Evolutionary conservation across 2,888 invertebrate genomes (phyloP).

Genomic region (Dione vanillae): DNA sequence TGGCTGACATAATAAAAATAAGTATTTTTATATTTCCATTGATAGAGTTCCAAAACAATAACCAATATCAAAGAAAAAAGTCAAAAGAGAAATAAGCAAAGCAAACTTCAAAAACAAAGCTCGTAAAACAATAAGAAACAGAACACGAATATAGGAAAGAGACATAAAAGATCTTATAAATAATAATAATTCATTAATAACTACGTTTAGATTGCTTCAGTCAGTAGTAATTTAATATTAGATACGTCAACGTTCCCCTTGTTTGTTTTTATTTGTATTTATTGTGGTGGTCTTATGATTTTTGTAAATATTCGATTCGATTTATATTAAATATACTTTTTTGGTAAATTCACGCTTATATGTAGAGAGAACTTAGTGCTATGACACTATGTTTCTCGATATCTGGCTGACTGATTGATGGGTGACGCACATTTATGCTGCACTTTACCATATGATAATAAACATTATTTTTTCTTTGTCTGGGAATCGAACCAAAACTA

Average conservation of each 20-base stretch:
- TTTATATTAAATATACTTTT: no score
- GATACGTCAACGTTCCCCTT: background rate
- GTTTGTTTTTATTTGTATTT: background rate
- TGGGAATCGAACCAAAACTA: no score
- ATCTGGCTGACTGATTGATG: no score
- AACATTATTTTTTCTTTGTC: no score
- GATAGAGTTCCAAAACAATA: conserved; percentile 19
- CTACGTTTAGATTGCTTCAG: background rate
- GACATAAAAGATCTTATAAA: conserved; percentile 50
- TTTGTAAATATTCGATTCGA: background rate
- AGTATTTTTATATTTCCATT: conserved; percentile 16
- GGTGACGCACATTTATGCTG: no score
- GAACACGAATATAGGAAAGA: conserved; percentile 64
- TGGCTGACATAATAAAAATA: conserved; percentile 9
- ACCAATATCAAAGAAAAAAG: conserved; percentile 67
- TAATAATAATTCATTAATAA: conserved; percentile 9
- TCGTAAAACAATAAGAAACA: conserved; percentile 74
- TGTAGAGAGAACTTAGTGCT: no score
- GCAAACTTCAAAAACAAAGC: conserved; percentile 68
- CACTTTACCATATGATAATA: background rate
- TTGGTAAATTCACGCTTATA: no score
- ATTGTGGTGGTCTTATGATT: background rate
- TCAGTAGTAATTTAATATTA: conserved; percentile 9
- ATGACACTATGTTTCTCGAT: no score
- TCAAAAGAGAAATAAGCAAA: conserved; percentile 61